These are phyloP conservation scores for Dolichotis patagonum DNA, from an alignment of 2,113 vertebrate species.

Conservation along the genomic window DNA sequence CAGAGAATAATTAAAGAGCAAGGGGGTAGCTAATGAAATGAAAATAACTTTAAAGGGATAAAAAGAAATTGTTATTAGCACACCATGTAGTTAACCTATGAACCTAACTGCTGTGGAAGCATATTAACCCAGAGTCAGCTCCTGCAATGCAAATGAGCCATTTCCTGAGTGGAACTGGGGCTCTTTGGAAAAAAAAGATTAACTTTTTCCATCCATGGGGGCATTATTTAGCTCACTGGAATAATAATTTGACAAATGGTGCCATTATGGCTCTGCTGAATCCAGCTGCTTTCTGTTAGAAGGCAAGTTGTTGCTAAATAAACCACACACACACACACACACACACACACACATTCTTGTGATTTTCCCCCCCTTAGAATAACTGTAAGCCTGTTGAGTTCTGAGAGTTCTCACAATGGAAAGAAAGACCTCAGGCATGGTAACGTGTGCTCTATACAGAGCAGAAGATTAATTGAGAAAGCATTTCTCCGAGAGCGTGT, in stretches of 20 bases:
- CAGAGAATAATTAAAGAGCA: slow-evolving; percentile 73
- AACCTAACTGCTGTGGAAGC: slow-evolving; percentile 61
- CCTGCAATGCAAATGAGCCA: slow-evolving; percentile 55
- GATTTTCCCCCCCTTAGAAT: neutral
- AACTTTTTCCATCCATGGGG: slow-evolving; percentile 59
- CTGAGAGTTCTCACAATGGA: neutral
- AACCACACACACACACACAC: neutral
- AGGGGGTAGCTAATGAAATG: slow-evolving; percentile 75
- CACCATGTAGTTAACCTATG: slow-evolving; percentile 59
- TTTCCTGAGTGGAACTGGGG: slow-evolving; percentile 58
- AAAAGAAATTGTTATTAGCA: slow-evolving; percentile 70
- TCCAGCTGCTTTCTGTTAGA: slow-evolving; percentile 1
- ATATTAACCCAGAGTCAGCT: slow-evolving; percentile 70
- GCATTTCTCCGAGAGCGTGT: neutral
- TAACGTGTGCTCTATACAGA: neutral
- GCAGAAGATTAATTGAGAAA: neutral
- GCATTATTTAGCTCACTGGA: slow-evolving; percentile 58
- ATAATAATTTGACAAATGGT: slow-evolving; percentile 72
- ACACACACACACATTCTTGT: neutral
- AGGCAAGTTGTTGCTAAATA: neutral
- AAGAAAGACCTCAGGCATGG: neutral
- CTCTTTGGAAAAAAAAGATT: slow-evolving; percentile 69
- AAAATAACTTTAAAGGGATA: slow-evolving; percentile 79
- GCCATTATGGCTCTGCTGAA: neutral
- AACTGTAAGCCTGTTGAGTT: neutral